These are phyloP conservation scores for Euproctis similis DNA, from an alignment of 2,888 invertebrate genomes.

Conservation along the genomic window DNA sequence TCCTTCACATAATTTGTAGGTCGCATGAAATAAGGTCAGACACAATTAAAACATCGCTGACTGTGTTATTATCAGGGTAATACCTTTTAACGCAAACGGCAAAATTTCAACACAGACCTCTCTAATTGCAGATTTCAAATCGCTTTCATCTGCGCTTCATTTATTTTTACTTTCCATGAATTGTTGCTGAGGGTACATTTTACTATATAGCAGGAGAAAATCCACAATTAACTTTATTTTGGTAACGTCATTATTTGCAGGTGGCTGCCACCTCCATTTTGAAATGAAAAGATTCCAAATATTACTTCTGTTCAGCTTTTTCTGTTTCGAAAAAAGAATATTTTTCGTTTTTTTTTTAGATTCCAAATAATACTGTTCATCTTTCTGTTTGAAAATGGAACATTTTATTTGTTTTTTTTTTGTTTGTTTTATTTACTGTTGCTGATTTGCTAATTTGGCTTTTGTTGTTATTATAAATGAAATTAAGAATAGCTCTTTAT, in stretches of 20 bases:
- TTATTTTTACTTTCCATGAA: slow-evolving; percentile 25
- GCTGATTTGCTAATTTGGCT: too few species aligned
- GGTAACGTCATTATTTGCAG: slow-evolving; percentile 5
- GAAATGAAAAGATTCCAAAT: slow-evolving; percentile 5
- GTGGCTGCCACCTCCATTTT: slow-evolving; percentile 4
- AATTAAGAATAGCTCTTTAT: too few species aligned
- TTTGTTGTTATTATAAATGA: too few species aligned
- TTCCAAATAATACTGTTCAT: too few species aligned
- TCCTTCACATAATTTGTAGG: slow-evolving; percentile 25
- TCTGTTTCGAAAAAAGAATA: too few species aligned
- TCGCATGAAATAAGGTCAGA: slow-evolving; percentile 23
- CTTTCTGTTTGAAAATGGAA: too few species aligned
- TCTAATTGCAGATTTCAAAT: slow-evolving; percentile 27
- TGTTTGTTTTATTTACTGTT: too few species aligned
- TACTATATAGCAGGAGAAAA: slow-evolving; percentile 8
- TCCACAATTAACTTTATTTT: slow-evolving; percentile 6
- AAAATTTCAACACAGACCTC: slow-evolving; percentile 22
- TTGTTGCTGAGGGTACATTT: slow-evolving; percentile 11
- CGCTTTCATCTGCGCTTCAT: slow-evolving; percentile 30
- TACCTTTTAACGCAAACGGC: slow-evolving; percentile 24
- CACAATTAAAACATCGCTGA: slow-evolving; percentile 34
- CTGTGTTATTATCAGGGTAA: slow-evolving; percentile 28
- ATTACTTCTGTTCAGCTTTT: neutral
- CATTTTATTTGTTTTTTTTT: too few species aligned
- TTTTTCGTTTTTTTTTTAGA: too few species aligned